Conservation (phyloP, 2,888 invertebrate genomes). For the Drosophila crucigera region DNA sequence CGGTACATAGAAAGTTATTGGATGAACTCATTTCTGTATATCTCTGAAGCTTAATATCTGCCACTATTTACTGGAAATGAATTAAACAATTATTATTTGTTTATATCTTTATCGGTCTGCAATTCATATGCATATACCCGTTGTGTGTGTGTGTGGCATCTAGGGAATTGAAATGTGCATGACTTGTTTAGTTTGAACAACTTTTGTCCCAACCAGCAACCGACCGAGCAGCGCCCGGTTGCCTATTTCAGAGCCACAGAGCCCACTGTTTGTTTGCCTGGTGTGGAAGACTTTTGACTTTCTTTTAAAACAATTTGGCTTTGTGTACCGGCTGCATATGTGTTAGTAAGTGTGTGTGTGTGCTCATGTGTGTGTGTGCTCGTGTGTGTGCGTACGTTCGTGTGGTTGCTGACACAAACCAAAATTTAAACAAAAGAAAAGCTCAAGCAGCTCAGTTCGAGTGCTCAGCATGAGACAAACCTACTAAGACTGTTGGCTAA, state of each 20-base stretch:
- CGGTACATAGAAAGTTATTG: background rate
- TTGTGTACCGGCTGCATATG: conserved; percentile 44
- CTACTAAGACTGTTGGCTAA: conserved; percentile 77
- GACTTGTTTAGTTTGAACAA: conserved; percentile 77
- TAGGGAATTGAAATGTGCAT: conserved; percentile 63
- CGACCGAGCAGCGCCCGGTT: conserved; percentile 17
- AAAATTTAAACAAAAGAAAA: conserved; percentile 81
- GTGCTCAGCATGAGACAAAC: conserved; percentile 74
- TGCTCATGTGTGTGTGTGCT: conserved; percentile 16
- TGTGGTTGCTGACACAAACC: conserved; percentile 80
- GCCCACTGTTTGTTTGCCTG: conserved; percentile 62
- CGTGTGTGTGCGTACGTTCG: conserved; percentile 60
- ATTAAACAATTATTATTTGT: background rate
- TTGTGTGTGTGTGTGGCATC: background rate
- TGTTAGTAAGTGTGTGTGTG: conserved; percentile 3
- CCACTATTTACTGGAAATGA: background rate
- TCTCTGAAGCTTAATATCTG: background rate
- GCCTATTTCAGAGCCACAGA: conserved; percentile 48
- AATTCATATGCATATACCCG: background rate
- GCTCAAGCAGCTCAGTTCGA: conserved; percentile 66
- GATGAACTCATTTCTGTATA: background rate
- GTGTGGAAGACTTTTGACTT: conserved; percentile 75
- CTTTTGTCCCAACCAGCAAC: conserved; percentile 44
- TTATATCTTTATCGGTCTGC: background rate
- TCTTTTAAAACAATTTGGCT: conserved; percentile 81